These are phyloP conservation scores for Helicoverpa armigera DNA, from an alignment of 1,140 invertebrate species.

Conservation along the genomic window DNA sequence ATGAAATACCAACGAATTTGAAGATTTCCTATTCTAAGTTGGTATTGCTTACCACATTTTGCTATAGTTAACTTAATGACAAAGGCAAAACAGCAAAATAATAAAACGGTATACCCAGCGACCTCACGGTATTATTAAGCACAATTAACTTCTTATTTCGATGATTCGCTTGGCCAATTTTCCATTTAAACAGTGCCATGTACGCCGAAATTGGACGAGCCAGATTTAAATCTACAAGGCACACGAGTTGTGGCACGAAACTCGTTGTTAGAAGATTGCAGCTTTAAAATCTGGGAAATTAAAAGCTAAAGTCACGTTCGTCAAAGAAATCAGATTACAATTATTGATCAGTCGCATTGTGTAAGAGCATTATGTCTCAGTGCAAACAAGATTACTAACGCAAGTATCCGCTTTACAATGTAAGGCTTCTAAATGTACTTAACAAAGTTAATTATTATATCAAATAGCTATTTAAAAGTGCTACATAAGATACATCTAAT, in stretches of 20 bases:
- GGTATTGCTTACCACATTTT: no score
- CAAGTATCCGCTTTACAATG: conserved; percentile 37
- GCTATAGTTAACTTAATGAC: no score
- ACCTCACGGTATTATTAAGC: background rate
- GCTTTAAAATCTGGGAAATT: conserved; percentile 2
- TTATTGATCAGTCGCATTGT: conserved; percentile 45
- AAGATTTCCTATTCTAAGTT: no score
- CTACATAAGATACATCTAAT: background rate
- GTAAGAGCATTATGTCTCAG: conserved; percentile 53
- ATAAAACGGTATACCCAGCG: no score
- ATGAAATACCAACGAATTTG: no score
- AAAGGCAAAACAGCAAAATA: no score
- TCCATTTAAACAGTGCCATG: conserved; percentile 44
- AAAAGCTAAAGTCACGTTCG: background rate
- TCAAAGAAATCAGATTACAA: conserved; percentile 44
- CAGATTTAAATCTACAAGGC: conserved; percentile 55
- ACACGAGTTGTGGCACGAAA: background rate
- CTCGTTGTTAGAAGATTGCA: background rate
- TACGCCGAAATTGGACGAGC: conserved; percentile 60
- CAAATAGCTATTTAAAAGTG: conserved; percentile 11
- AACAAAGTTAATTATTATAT: conserved; percentile 49
- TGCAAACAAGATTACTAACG: conserved; percentile 57
- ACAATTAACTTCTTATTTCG: conserved; percentile 10
- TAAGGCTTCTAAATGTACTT: conserved; percentile 51
- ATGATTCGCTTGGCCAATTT: background rate